Percentiles rank a stretch among this genome's conserved stretches.
phyloP scores from a whole-genome alignment of 2,113 vertebrate species.

The Benitochromis conjunctus region DNA sequence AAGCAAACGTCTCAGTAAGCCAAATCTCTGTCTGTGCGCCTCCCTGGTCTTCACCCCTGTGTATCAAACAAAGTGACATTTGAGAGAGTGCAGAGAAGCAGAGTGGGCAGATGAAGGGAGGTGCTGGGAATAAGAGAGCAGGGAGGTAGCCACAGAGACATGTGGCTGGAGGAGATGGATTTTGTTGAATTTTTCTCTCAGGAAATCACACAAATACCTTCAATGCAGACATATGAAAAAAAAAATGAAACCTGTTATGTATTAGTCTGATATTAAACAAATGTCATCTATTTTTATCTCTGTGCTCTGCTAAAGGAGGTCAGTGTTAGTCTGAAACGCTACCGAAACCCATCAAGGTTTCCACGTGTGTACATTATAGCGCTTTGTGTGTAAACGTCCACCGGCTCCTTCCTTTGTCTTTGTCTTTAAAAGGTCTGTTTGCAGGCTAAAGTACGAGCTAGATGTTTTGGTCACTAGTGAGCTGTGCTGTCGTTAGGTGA shows the following conservation, averaged over 20 bases:
- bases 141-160: conserved; percentile 36
- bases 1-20: conserved; percentile 46
- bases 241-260: not conserved
- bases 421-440: not conserved
- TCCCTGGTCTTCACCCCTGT: conserved; percentile 33
- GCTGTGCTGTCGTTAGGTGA: not conserved
- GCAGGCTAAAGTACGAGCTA: not conserved
- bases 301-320: not conserved
- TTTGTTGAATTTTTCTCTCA: conserved; percentile 28
- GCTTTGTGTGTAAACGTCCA: not conserved
- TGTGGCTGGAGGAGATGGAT: conserved; percentile 41
- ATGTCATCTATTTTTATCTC: conserved; percentile 33
- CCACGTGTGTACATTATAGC: not conserved
- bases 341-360: conserved; percentile 9
- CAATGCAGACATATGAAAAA: not conserved
- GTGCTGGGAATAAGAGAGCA: conserved; percentile 27
- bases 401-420: not conserved
- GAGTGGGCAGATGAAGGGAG: conserved; percentile 45
- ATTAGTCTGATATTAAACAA: conserved; percentile 30
- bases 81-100: conserved; percentile 63
- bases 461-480: not conserved
- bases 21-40: conserved; percentile 51
- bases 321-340: not conserved
- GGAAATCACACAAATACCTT: conserved; percentile 50
- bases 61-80: conserved; percentile 71